These are phyloP conservation scores for Bombus waltoni DNA, from an alignment of 1,140 invertebrate species.

Conservation along the genomic window DNA sequence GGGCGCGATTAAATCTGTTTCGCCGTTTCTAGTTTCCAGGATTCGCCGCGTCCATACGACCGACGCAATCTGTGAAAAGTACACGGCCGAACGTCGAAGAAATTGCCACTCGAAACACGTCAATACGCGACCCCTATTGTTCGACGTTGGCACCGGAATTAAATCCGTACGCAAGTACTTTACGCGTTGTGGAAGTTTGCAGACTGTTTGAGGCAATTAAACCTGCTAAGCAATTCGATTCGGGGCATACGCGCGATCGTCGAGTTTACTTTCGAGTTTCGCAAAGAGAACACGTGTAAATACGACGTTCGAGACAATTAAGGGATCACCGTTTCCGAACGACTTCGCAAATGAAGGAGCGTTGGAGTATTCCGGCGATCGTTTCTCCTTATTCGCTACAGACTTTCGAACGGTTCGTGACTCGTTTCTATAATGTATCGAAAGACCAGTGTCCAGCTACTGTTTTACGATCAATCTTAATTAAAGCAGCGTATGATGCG, in stretches of 20 bases:
- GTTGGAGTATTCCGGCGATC: too few relatives aligned
- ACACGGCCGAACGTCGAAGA: not conserved
- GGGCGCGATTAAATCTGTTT: constrained; percentile 27
- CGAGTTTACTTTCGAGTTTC: constrained; percentile 24
- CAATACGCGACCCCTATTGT: not conserved
- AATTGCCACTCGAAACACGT: not conserved
- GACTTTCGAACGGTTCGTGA: not conserved
- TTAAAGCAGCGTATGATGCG: not conserved
- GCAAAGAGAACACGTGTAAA: constrained; percentile 5
- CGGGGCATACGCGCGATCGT: not conserved
- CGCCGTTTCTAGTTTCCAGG: not conserved
- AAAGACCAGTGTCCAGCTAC: not conserved
- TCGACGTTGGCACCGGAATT: not conserved
- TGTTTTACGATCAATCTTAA: not conserved
- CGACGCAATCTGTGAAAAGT: not conserved
- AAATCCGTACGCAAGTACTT: constrained; percentile 7
- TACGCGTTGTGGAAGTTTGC: constrained; percentile 3
- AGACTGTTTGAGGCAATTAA: not conserved
- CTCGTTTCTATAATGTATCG: not conserved
- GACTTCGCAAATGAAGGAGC: not conserved
- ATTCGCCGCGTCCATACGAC: not conserved
- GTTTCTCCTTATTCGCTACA: not conserved
- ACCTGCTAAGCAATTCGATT: constrained; percentile 10
- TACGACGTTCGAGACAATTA: constrained; percentile 14
- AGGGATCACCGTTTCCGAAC: constrained; percentile 11